A percentile compares a stretch with the other conserved stretches of the same genome.
Conservation (phyloP, 2,888 invertebrate genomes). For the Athetis lepigone region DNA sequence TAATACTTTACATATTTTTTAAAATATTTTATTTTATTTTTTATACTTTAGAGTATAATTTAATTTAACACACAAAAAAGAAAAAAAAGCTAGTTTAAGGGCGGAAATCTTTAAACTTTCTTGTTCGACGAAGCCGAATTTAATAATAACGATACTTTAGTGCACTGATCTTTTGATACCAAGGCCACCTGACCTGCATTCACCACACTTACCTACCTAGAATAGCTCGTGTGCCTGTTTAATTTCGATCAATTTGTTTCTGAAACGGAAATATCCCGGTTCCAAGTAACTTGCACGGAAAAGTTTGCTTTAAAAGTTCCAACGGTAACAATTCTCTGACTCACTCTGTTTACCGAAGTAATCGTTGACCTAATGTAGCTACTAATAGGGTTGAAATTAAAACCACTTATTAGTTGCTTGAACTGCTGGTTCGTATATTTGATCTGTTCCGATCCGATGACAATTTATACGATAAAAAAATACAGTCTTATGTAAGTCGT, state of each 20-base stretch:
- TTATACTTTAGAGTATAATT: too few species aligned
- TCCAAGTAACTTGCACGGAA: constrained; percentile 49
- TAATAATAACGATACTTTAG: neutral
- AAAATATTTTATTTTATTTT: too few species aligned
- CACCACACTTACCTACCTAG: constrained; percentile 25
- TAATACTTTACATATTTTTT: too few species aligned
- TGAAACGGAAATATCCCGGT: constrained; percentile 38
- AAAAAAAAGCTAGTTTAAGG: neutral
- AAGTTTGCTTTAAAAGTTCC: constrained; percentile 44
- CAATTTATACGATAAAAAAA: too few species aligned
- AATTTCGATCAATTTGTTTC: constrained; percentile 26
- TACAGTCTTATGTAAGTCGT: too few species aligned
- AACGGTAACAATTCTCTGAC: constrained; percentile 7
- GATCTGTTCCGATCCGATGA: too few species aligned
- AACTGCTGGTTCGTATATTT: too few species aligned
- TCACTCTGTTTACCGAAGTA: too few species aligned
- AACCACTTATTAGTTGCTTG: too few species aligned
- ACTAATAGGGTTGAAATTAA: too few species aligned
- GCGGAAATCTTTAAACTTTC: neutral
- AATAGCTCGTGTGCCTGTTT: constrained; percentile 25
- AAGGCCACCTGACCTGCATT: constrained; percentile 30
- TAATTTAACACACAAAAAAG: neutral
- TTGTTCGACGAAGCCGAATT: constrained; percentile 6
- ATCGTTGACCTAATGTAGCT: too few species aligned
- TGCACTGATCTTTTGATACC: constrained; percentile 11